Conservation (phyloP, 2,888 invertebrate species). For the Tipula vernalis region DNA sequence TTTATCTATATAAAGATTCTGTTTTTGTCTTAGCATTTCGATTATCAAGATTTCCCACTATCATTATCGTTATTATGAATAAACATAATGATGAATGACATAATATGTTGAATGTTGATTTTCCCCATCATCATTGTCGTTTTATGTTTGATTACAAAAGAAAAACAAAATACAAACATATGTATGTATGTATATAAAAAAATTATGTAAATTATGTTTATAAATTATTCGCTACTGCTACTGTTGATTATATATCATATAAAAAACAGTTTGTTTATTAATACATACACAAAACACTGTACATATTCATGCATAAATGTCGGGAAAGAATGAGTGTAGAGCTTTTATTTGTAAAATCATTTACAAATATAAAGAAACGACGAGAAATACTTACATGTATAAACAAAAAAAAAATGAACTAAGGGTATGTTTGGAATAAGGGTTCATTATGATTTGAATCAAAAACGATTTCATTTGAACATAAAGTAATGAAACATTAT, state of each 20-base stretch:
- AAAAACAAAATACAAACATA: not conserved
- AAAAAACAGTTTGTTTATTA: not conserved
- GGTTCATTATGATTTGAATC: not conserved
- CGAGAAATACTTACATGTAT: not conserved
- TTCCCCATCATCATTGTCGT: not conserved
- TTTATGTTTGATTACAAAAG: not conserved
- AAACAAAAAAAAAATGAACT: not conserved
- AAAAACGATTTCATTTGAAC: not conserved
- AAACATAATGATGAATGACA: not conserved
- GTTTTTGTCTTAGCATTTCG: not conserved
- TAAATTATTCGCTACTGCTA: not conserved
- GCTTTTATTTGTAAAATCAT: not conserved
- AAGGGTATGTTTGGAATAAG: not conserved
- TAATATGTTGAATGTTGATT: not conserved
- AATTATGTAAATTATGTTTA: not conserved
- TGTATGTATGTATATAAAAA: not conserved
- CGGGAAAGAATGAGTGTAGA: not conserved
- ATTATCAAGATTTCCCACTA: not conserved
- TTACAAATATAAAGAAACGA: not conserved
- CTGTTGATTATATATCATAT: not conserved
- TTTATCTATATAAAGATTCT: not conserved
- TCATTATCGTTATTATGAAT: not conserved
- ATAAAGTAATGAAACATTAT: not conserved
- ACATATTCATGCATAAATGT: not conserved
- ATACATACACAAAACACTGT: not conserved